These are phyloP conservation scores for Montipora capitata DNA, from an alignment of 92 coral and sea anemone species.

Conservation along the genomic window DNA sequence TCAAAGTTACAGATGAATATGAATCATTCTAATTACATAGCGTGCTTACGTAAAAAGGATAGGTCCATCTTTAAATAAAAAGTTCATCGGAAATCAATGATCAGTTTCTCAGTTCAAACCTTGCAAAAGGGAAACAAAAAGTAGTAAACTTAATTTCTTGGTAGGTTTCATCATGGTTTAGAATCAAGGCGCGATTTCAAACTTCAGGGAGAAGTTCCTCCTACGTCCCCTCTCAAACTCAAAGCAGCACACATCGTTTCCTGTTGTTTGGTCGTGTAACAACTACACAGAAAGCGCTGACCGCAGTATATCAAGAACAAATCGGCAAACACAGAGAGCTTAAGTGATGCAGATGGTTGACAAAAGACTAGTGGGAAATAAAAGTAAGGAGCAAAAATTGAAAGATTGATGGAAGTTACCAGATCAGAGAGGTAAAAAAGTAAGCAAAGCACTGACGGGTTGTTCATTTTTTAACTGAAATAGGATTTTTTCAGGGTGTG, in stretches of 20 bases:
- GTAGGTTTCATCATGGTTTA: not conserved
- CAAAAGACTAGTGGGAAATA: no score
- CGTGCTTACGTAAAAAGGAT: not conserved
- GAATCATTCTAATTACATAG: not conserved
- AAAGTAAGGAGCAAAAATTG: no score
- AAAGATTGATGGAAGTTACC: no score
- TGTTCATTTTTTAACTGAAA: no score
- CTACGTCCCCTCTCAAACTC: not conserved
- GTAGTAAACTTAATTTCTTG: not conserved
- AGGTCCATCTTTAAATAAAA: conserved; percentile 24
- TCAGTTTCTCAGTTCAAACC: not conserved
- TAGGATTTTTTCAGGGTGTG: no score
- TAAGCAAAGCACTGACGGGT: no score
- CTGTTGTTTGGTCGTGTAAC: conserved; percentile 32
- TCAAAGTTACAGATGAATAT: not conserved
- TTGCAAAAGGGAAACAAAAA: not conserved
- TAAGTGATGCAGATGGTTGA: no score
- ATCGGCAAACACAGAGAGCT: no score
- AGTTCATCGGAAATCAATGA: conserved; percentile 40
- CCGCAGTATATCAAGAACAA: not conserved
- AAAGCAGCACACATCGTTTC: not conserved
- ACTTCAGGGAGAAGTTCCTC: not conserved
- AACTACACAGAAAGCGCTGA: not conserved
- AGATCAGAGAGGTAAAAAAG: no score
- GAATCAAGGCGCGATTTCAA: conserved; percentile 17